phyloP scores from a whole-genome alignment of 2,888 invertebrate species.

The Cephus runcator region DNA sequence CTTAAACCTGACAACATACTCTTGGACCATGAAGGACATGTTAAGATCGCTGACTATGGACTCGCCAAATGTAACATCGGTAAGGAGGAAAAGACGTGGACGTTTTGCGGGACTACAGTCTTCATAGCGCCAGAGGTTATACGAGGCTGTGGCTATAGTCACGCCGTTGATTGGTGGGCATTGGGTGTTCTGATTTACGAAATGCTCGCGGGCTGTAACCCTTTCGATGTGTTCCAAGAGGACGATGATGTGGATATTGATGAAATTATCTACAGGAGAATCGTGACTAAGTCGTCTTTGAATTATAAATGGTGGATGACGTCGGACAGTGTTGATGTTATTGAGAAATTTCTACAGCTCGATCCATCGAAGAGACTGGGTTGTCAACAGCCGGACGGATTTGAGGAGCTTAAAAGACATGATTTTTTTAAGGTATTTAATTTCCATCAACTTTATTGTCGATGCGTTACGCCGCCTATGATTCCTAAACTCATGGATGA shows the following conservation, averaged over 20 bases:
- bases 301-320: slow-evolving; percentile 75
- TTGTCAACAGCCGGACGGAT: slow-evolving; percentile 68
- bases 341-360: slow-evolving; percentile 77
- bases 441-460: slow-evolving; percentile 73
- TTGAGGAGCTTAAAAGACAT: slow-evolving; percentile 73
- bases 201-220: slow-evolving; percentile 76
- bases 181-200: slow-evolving; percentile 76
- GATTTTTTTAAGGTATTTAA: slow-evolving; percentile 74
- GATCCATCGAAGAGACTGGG: slow-evolving; percentile 74
- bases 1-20: slow-evolving; percentile 75
- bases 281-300: slow-evolving; percentile 74
- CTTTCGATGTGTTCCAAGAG: slow-evolving; percentile 61
- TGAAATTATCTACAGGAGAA: slow-evolving; percentile 74
- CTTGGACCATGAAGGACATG: slow-evolving; percentile 75
- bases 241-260: slow-evolving; percentile 63
- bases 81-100: slow-evolving; percentile 71
- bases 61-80: slow-evolving; percentile 76
- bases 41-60: slow-evolving; percentile 77
- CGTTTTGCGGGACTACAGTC: slow-evolving; percentile 72
- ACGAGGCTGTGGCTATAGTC: slow-evolving; percentile 68
- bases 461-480: slow-evolving; percentile 75
- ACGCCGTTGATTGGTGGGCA: slow-evolving; percentile 77
- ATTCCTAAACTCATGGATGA: slow-evolving; percentile 72
- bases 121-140: slow-evolving; percentile 78
- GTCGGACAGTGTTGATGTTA: slow-evolving; percentile 72